Evolutionary conservation across 2,113 vertebrate genomes (phyloP), one percentile per base, ranked within the genome.

Genomic region (Paramormyrops kingsleyae): DNA sequence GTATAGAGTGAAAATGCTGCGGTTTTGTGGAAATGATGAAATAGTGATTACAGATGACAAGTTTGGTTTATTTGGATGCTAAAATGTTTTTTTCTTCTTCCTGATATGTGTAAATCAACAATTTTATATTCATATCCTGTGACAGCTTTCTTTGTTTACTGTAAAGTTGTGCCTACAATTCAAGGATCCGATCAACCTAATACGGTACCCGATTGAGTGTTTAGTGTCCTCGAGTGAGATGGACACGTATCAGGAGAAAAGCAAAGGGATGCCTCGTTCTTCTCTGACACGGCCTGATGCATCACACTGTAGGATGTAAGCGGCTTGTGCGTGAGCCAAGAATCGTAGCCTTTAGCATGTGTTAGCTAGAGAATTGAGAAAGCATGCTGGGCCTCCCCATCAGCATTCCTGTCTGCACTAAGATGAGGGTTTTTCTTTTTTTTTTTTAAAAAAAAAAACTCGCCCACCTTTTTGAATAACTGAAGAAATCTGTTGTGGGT

Each of bases 221-320:
- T 62, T 89, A 47, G 88, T 91, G 88, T 88, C 88, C 89, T 66
- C 56, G 21, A 49, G 49, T 35, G 6, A 21, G 35, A 49, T 3
- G 50, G 50, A n/a, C 50, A n/a, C 17, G 35, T 52, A 88, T 50
- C 46, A 49, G 19, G 62, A 31, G 17, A 47, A 50, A 24, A 15
- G 31, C 46, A 27, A 12, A 31, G 19, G 50, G 21, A 2, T 46
- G 56, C 9, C 27, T 77, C 42, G 62, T 91, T 62, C 70, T n/a
- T 15, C 31, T 59, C 19, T 87, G 47, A 52, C 83, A n/a, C 42
- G 12, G 44, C 66, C 3, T 83, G 49, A 27, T 62, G 74, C 44
- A 50, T 77, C 80, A 52, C 83, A 50, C 84, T 62, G 85, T 88
- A 66, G 88, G 52, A 27, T 89, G 62, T 83, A 91, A 66, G 39